A percentile compares a stretch with the other conserved stretches of the same genome.
phyloP scores from a whole-genome alignment of 2,888 invertebrate species.

The Thysanoteuthis rhombus region DNA sequence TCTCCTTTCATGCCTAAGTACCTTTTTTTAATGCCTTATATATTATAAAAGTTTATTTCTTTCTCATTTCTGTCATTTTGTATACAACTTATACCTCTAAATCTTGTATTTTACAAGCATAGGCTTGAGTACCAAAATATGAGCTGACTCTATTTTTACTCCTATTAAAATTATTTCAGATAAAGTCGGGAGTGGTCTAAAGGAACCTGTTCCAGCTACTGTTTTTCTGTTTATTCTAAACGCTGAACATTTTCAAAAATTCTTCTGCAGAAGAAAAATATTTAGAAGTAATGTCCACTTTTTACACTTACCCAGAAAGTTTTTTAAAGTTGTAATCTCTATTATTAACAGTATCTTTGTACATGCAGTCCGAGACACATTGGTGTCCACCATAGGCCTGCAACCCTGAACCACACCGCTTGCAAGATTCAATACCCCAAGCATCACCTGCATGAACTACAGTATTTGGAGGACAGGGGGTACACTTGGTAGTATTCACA shows the following conservation, averaged over 20 bases:
- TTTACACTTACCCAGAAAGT: constrained; percentile 64
- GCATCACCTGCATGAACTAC: constrained; percentile 52
- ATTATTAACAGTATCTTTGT: constrained; percentile 46
- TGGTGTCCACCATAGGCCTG: constrained; percentile 64
- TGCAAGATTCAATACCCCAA: constrained; percentile 67
- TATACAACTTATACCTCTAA: too few species aligned
- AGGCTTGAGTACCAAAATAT: too few species aligned
- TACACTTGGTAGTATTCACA: constrained; percentile 67
- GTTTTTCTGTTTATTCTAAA: too few species aligned
- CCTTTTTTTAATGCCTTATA: too few species aligned
- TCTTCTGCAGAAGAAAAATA: neutral
- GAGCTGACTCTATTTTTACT: too few species aligned
- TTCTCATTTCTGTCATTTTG: too few species aligned
- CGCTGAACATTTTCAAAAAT: neutral
- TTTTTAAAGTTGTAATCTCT: constrained; percentile 58
- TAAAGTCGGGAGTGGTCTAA: too few species aligned
- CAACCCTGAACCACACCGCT: constrained; percentile 70
- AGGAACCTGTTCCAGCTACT: too few species aligned
- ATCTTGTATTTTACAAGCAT: too few species aligned
- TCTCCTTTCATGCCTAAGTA: too few species aligned
- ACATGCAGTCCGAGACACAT: constrained; percentile 69
- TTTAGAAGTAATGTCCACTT: neutral
- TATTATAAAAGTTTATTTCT: too few species aligned
- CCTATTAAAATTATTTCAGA: too few species aligned
- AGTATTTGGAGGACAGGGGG: constrained; percentile 68